Conservation (phyloP, 2,888 invertebrate species). For the Baronia brevicornis region DNA sequence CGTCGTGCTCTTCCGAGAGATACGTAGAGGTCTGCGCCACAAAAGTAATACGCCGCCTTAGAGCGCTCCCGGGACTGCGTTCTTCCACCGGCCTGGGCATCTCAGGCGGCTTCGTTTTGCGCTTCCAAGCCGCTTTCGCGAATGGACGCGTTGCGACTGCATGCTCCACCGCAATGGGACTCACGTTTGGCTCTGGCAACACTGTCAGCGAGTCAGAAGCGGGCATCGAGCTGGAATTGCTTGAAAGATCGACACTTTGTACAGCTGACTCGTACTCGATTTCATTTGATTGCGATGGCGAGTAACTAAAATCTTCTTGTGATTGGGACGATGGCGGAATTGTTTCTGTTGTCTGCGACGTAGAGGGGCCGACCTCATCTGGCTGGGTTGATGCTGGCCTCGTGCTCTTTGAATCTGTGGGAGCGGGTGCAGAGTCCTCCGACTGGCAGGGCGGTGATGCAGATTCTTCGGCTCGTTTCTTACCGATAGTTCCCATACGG, state of each 20-base stretch:
- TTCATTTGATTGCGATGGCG: constrained; percentile 2
- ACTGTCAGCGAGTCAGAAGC: constrained; percentile 22
- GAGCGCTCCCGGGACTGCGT: constrained; percentile 60
- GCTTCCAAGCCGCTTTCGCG: constrained; percentile 71
- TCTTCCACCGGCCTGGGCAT: constrained; percentile 63
- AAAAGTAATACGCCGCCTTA: constrained; percentile 70
- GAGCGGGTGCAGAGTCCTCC: constrained; percentile 16
- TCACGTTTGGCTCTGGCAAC: constrained; percentile 36
- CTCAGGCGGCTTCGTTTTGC: constrained; percentile 42
- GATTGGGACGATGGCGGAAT: not conserved
- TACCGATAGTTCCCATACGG: constrained; percentile 60
- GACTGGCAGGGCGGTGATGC: constrained; percentile 31
- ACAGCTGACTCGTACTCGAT: constrained; percentile 1
- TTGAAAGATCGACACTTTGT: too few relatives aligned
- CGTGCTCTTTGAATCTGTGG: not conserved
- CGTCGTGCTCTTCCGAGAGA: constrained; percentile 71
- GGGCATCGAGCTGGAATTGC: too few relatives aligned
- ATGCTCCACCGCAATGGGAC: constrained; percentile 61
- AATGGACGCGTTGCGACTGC: constrained; percentile 72
- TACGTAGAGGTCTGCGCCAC: constrained; percentile 70
- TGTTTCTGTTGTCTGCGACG: not conserved
- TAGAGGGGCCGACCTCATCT: not conserved
- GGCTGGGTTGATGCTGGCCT: not conserved
- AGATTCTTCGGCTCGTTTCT: constrained; percentile 43
- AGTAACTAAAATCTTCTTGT: too few relatives aligned